These are phyloP conservation scores for Sialis fuliginosa DNA, from an alignment of 2,888 invertebrate genomes.

Conservation along the genomic window DNA sequence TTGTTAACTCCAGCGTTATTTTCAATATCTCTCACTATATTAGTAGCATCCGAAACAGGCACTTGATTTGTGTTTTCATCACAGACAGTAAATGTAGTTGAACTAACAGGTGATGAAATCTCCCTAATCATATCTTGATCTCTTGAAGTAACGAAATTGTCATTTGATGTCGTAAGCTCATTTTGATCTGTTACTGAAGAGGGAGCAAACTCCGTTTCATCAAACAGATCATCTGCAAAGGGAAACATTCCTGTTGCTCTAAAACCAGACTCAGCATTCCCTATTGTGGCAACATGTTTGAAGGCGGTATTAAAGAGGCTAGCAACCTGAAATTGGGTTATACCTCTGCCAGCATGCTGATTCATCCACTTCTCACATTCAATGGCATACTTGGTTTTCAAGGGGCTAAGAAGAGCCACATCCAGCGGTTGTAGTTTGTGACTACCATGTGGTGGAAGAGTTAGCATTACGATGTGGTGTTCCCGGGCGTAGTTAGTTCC, in stretches of 20 bases:
- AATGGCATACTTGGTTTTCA: slow-evolving; percentile 7
- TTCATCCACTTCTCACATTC: slow-evolving; percentile 6
- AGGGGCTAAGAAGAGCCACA: slow-evolving; percentile 5
- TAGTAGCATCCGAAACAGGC: too few species aligned
- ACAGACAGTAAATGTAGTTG: too few species aligned
- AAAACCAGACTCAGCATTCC: slow-evolving; percentile 8
- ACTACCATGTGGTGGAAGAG: slow-evolving; percentile 8
- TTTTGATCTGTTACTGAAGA: slow-evolving; percentile 4
- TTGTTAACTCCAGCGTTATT: too few species aligned
- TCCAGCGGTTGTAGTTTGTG: slow-evolving; percentile 9
- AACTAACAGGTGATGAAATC: too few species aligned
- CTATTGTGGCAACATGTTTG: slow-evolving; percentile 6
- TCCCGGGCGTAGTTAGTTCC: slow-evolving; percentile 6
- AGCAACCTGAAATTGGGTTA: slow-evolving; percentile 7
- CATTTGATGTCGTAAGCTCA: too few species aligned
- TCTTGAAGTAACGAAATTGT: too few species aligned
- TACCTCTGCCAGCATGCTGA: slow-evolving; percentile 4
- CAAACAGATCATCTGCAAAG: slow-evolving; percentile 2
- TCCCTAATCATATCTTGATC: too few species aligned
- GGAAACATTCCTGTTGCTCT: slow-evolving; percentile 6
- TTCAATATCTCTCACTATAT: too few species aligned
- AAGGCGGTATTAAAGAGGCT: slow-evolving; percentile 7
- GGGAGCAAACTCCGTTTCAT: slow-evolving; percentile 1
- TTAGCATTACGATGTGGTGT: slow-evolving; percentile 5
- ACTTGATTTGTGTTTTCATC: too few species aligned